These are phyloP conservation scores for Molossus alvarezi DNA, from an alignment of 2,797 vertebrate species.

Conservation along the genomic window DNA sequence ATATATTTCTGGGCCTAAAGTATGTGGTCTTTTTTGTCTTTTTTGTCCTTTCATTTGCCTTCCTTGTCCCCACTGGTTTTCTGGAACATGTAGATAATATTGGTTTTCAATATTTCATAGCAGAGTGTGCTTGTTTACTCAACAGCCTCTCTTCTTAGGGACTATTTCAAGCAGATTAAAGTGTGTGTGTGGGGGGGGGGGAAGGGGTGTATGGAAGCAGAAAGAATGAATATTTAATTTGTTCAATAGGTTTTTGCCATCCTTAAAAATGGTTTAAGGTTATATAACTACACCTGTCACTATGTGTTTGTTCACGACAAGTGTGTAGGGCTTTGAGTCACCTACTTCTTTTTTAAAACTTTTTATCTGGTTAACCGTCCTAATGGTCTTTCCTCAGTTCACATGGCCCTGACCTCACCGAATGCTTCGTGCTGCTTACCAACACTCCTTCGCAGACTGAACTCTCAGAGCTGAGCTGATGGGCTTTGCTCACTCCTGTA, in stretches of 20 bases:
- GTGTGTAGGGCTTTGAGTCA: background rate
- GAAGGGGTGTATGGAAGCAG: accelerated
- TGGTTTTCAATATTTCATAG: conserved; percentile 74
- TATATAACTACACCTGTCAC: background rate
- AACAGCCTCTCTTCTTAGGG: conserved; percentile 2
- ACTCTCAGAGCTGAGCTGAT: background rate
- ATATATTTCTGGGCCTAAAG: conserved; percentile 27
- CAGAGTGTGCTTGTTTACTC: conserved; percentile 41
- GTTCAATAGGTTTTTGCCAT: background rate
- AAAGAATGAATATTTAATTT: background rate
- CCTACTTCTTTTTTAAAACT: background rate
- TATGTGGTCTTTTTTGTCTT: background rate
- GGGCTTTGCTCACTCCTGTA: background rate
- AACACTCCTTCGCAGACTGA: background rate
- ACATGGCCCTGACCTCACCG: background rate
- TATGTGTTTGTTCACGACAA: background rate
- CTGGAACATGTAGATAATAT: conserved; percentile 51
- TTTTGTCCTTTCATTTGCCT: conserved; percentile 32
- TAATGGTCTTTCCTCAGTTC: background rate
- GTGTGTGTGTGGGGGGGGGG: background rate
- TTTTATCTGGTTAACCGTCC: background rate
- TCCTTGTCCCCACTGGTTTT: conserved; percentile 36
- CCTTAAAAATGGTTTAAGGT: conserved; percentile 33
- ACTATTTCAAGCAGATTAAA: conserved; percentile 52
- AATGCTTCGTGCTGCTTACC: background rate